Base-by-base conservation (phyloP, 2,113 vertebrate species). In the Platichthys flesus region DNA sequence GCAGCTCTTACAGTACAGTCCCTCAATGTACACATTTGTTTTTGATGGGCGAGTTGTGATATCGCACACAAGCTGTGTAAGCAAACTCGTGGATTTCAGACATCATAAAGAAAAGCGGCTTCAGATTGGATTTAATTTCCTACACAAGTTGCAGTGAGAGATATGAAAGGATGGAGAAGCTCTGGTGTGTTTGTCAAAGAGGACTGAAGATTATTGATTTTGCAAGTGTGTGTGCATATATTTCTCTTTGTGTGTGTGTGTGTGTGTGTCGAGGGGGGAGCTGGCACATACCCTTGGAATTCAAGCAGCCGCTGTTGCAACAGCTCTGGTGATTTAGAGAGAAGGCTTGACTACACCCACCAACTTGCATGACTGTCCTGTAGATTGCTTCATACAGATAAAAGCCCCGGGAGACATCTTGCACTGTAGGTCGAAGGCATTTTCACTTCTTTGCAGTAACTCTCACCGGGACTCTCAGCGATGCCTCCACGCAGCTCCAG, bases 181-280 rank as follows among this genome's bases (percentile, higher is more conserved):
- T 71, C 65, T 71, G 51, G n/a, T 58, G 69, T 87, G 85, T 88
- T 93, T 90, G 90, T 89, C 85, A 84, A 77, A 81, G 35, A 56
- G 67, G 78, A 80, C 81, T 82, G 78, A 78, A 76, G 78, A 88
- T 83, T 88, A 92, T 90, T 91, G 91, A 91, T 94, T 94, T 90
- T 90, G 86, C 76, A 91, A 92, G 71, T 74, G 72, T 68, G 84
- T 84, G 35, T 67, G 58, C 69, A 74, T 78, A 67, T 75, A 63
- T 68, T 52, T 54, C 61, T 69, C 68, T 40, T 40, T 71, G 35
- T 26, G 35, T 75, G 37, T 70, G 60, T 65, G 65, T 79, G 35
- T 75, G 65, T 66, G 40, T 70, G 65, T 74, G 28, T 79, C 60
- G 58, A 40, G 52, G 51, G 57, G 24, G 62, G 23, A 57, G 37